Base-by-base conservation (phyloP, 2,888 invertebrate species). In the Lycia hirtaria region DNA sequence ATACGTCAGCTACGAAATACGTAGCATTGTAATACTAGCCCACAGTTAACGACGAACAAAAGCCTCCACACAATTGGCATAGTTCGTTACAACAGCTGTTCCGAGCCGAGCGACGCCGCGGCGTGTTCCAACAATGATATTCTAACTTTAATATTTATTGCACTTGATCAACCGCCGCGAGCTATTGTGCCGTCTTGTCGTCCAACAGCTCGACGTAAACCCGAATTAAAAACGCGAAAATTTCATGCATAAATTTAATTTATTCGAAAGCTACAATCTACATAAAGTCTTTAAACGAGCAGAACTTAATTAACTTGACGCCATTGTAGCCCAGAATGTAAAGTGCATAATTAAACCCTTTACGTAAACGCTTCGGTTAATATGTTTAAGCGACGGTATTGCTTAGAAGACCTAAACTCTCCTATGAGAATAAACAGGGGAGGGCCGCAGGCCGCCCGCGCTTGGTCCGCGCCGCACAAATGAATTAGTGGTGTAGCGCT, bases 131-230 rank as follows among this genome's bases (percentile, higher is more conserved):
- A 89, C 89, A 90, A 91, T 87, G 87, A 87, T 87, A 87, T 83
- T 83, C 85, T 85, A 85, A 84, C 84, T 89, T 88, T 87, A 91
- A 91, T 89, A 91, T 91, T 90, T 89, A 91, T 91, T 85, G 85
- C 85, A 86, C 84, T 88, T 86, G 83, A 90, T 87, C 86, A 86
- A 87, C 83, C 83, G 54, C 70, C 71, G 76, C 79, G 73, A 80
- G 75, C 81, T 78, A 72, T 76, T 75, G 74, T 74, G 72, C 72
- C 57, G 44, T 72, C 73, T 71, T 65, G 67, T 70, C 72, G 69
- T 67, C 69, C 67, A 67, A 68, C 66, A 55, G 63, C 65, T 64
- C 65, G 67, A 70, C 71, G 72, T 67, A 65, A 75, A 74, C 73
- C 69, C 70, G 76, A 75, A 79, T 78, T 83, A 84, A 85, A 87